Conservation (phyloP, 2,797 vertebrate species). For the Synanceia verrucosa region DNA sequence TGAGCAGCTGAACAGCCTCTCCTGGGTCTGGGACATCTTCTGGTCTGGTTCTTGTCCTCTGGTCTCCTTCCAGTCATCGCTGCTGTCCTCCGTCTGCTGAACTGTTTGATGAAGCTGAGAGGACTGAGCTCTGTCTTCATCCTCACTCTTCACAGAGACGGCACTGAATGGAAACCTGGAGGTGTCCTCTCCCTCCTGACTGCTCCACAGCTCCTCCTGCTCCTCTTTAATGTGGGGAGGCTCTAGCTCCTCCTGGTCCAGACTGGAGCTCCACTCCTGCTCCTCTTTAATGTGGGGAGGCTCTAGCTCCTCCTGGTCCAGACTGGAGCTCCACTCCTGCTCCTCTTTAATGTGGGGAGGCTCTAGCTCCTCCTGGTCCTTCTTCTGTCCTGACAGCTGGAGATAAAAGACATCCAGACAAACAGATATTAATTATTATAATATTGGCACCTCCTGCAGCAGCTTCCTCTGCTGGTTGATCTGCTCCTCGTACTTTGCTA, state of each 20-base stretch:
- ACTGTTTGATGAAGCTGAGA: background rate
- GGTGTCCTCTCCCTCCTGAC: background rate
- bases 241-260: background rate
- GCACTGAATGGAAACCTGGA: background rate
- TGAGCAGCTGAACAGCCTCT: constrained; percentile 8
- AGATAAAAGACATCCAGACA: background rate
- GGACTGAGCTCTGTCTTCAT: background rate
- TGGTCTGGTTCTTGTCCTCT: background rate
- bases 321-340: background rate
- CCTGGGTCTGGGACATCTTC: background rate
- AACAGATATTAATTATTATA: background rate
- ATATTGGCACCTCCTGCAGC: background rate
- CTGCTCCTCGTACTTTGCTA: background rate
- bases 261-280: background rate
- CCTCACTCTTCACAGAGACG: constrained; percentile 6
- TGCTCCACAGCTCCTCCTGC: background rate
- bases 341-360: background rate
- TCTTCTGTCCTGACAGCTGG: background rate
- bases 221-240: background rate
- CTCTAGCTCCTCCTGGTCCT: background rate
- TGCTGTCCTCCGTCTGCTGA: constrained; percentile 8
- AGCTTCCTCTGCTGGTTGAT: background rate
- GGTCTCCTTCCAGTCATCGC: background rate
- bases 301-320: background rate
- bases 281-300: background rate